phyloP scores from a whole-genome alignment of 2,113 vertebrate genomes.

The Hippocampus comes region DNA sequence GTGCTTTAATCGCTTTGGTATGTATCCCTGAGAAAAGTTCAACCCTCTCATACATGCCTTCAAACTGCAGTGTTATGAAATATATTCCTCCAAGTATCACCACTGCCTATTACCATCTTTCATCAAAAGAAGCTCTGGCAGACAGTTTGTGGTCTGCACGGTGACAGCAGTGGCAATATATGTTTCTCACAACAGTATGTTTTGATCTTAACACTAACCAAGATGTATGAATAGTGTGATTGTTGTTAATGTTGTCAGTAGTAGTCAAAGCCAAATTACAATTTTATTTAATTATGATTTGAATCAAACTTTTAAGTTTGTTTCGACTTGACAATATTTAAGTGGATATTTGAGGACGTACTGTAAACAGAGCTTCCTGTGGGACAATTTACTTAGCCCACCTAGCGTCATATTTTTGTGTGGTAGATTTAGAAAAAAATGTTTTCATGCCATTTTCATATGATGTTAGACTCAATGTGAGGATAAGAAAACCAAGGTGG shows the following conservation, averaged over 20 bases:
- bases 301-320: too few species aligned
- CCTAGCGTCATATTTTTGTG: background rate
- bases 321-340: background rate
- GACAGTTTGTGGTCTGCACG: background rate
- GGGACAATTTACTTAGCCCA: background rate
- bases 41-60: too few species aligned
- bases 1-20: too few species aligned
- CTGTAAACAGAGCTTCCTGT: background rate
- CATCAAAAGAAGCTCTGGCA: too few species aligned
- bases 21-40: too few species aligned
- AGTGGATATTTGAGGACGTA: background rate
- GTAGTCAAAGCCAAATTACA: too few species aligned
- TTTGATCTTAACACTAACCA: background rate
- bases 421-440: background rate
- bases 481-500: slow-evolving; percentile 29
- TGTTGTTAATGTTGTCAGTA: background rate
- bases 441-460: slow-evolving; percentile 1
- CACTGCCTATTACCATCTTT: background rate
- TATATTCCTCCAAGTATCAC: background rate
- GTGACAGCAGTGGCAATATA: too few species aligned
- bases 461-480: slow-evolving; percentile 24
- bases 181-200: background rate
- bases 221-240: background rate
- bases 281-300: too few species aligned
- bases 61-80: background rate